Evolutionary conservation across 2,797 vertebrate genomes (phyloP).

Genomic region (Catharus ustulatus): DNA sequence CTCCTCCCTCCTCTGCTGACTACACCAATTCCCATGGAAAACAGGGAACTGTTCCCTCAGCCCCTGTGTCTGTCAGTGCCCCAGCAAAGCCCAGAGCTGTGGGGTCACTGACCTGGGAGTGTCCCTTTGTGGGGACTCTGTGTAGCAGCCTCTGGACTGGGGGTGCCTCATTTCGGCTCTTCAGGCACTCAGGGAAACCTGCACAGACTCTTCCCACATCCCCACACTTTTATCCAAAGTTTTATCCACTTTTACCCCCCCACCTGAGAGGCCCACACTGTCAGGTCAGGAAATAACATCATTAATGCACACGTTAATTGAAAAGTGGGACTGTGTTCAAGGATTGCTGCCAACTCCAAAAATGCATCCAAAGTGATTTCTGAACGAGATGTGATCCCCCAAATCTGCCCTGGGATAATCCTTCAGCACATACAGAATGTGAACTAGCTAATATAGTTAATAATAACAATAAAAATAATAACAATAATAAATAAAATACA

Average conservation of each 20-base stretch:
- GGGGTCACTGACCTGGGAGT: background rate
- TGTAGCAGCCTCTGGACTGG: background rate
- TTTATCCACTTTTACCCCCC: background rate
- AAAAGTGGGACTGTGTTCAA: background rate
- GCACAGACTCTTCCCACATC: background rate
- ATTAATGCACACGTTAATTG: background rate
- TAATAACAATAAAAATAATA: background rate
- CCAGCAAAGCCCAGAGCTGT: rapidly evolving
- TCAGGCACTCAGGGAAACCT: background rate
- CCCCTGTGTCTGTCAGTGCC: background rate
- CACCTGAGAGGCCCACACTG: background rate
- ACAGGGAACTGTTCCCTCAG: background rate
- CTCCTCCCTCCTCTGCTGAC: background rate
- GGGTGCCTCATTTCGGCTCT: rapidly evolving
- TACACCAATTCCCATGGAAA: rapidly evolving
- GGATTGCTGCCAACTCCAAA: background rate
- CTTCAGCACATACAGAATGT: background rate
- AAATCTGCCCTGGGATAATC: background rate
- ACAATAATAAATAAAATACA: background rate
- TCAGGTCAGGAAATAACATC: background rate
- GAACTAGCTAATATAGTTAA: too few species aligned
- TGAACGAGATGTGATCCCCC: background rate
- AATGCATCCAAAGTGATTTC: background rate
- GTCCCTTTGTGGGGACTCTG: too few species aligned
- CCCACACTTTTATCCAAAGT: background rate